These are phyloP conservation scores for Lampris megalopsis DNA, from an alignment of 2,113 vertebrate genomes.

Conservation along the genomic window DNA sequence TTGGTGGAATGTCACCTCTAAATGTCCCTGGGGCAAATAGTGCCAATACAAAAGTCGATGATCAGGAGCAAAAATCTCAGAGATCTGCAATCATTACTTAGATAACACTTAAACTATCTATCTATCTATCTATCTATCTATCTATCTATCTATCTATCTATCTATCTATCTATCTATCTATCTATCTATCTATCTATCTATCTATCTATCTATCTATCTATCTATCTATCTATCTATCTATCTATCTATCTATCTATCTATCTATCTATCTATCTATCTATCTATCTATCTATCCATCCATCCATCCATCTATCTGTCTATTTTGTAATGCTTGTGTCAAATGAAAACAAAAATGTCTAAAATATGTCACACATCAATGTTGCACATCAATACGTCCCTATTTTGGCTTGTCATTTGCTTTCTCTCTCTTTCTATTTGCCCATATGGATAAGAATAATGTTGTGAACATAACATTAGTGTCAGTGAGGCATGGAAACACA, in stretches of 20 bases:
- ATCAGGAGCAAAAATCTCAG: slow-evolving; percentile 42
- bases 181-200: too few species aligned
- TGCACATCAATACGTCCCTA: background rate
- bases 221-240: too few species aligned
- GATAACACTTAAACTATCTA: too few species aligned
- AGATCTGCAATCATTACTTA: slow-evolving; percentile 17
- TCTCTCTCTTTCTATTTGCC: slow-evolving; percentile 3
- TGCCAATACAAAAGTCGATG: slow-evolving; percentile 40
- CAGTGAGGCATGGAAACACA: slow-evolving; percentile 32
- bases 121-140: too few species aligned
- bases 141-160: too few species aligned
- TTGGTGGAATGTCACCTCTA: slow-evolving; percentile 31
- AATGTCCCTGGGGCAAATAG: slow-evolving; percentile 42
- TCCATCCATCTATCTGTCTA: too few species aligned
- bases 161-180: too few species aligned
- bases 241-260: too few species aligned
- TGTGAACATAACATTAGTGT: slow-evolving; percentile 48
- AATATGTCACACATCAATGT: background rate
- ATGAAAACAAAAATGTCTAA: too few species aligned
- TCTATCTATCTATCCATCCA: background rate
- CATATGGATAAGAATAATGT: slow-evolving; percentile 49
- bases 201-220: too few species aligned
- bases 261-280: background rate
- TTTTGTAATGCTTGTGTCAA: background rate
- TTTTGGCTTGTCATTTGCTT: background rate